phyloP scores from a whole-genome alignment of 2,113 vertebrate species.

The Syngnathus floridae region DNA sequence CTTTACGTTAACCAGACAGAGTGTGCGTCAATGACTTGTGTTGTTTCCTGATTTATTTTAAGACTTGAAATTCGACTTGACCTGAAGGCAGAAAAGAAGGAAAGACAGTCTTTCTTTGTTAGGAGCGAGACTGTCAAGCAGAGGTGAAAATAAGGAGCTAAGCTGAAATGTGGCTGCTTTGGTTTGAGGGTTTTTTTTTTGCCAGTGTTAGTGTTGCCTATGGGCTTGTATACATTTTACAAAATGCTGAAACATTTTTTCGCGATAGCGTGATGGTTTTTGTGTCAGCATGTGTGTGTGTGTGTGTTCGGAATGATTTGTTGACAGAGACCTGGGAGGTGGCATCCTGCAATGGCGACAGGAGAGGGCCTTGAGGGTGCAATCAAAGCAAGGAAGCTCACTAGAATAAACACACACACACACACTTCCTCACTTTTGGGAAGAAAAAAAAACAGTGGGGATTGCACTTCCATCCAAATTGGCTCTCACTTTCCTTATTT shows the following conservation, averaged over 20 bases:
- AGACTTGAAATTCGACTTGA: conserved; percentile 49
- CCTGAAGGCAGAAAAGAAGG: conserved; percentile 17
- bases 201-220: conserved; percentile 1
- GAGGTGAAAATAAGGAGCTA: conserved; percentile 39
- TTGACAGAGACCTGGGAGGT: conserved; percentile 65
- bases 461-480: conserved; percentile 33
- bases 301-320: conserved; percentile 57
- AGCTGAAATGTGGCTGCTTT: conserved; percentile 47
- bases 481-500: conserved; percentile 13
- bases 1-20: conserved; percentile 12
- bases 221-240: conserved; percentile 1
- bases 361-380: conserved; percentile 56
- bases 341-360: conserved; percentile 62
- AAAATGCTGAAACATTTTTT: conserved; percentile 19
- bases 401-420: conserved; percentile 49
- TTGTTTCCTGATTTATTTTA: conserved; percentile 50
- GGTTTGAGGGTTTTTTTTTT: conserved; percentile 12
- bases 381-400: conserved; percentile 67
- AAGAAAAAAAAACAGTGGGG: conserved; percentile 19
- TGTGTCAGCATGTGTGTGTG: conserved; percentile 26
- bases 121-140: no score
- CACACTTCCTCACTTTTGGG: conserved; percentile 28
- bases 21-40: conserved; percentile 17
- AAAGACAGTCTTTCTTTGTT: conserved; percentile 40
- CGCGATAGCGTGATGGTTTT: conserved; percentile 11